Conservation (phyloP, 2,113 vertebrate genomes). For the Clarias gariepinus region DNA sequence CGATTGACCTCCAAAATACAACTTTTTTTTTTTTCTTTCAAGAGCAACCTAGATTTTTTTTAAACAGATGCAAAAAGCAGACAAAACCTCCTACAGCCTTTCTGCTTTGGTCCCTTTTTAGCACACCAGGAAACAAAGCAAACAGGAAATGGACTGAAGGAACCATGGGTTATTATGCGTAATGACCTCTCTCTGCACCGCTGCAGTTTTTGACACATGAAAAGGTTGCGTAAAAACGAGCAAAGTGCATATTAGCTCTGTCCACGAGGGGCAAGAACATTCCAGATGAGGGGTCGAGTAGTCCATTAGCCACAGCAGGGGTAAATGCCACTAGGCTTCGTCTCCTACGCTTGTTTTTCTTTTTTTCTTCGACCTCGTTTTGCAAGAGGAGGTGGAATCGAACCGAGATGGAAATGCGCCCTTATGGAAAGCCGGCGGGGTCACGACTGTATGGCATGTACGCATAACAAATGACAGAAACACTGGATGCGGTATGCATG, state of each 20-base stretch:
- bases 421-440: neutral
- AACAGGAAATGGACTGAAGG: slow-evolving; percentile 61
- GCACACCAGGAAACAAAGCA: slow-evolving; percentile 48
- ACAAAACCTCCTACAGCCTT: neutral
- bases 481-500: neutral
- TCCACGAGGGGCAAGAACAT: slow-evolving; percentile 45
- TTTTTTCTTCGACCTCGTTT: slow-evolving; percentile 1
- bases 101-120: neutral
- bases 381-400: neutral
- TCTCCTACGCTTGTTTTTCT: slow-evolving; percentile 45
- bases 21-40: neutral
- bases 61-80: neutral
- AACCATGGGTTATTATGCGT: slow-evolving; percentile 16
- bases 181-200: slow-evolving; percentile 55
- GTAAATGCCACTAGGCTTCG: slow-evolving; percentile 58
- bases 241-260: slow-evolving; percentile 55
- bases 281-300: slow-evolving; percentile 47
- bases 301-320: slow-evolving; percentile 55
- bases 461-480: slow-evolving; percentile 13
- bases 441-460: neutral
- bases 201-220: slow-evolving; percentile 59
- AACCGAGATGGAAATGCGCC: neutral
- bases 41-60: neutral
- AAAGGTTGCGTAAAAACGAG: slow-evolving; percentile 59
- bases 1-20: slow-evolving; percentile 48